Conservation (phyloP, 2,113 vertebrate genomes). For the Psilopsiagon aymara region DNA sequence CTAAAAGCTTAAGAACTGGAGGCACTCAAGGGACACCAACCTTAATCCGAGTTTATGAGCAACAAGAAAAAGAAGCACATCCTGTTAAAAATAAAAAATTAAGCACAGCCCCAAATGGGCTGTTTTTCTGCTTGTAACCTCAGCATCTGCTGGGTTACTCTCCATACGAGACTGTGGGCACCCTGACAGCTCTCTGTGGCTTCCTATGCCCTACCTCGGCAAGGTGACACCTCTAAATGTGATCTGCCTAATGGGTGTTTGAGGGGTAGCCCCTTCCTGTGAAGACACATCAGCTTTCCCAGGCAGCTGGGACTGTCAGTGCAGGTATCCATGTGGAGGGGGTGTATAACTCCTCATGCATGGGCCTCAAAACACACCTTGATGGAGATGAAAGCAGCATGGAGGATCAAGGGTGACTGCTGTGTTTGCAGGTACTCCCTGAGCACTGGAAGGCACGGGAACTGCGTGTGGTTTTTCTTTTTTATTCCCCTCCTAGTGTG, state of each 20-base stretch:
- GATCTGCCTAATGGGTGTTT: fast-evolving
- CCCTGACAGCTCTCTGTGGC: not conserved
- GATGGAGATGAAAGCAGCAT: not conserved
- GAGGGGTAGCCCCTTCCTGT: not conserved
- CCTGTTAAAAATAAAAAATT: constrained; percentile 23
- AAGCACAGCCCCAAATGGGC: not conserved
- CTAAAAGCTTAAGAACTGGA: constrained; percentile 12
- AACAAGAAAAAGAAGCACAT: constrained; percentile 15
- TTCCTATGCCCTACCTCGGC: not conserved
- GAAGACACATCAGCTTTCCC: not conserved
- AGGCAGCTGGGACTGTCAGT: not conserved
- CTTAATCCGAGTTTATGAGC: constrained; percentile 18
- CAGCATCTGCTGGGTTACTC: not conserved
- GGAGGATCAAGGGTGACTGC: not conserved
- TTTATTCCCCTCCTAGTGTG: not conserved
- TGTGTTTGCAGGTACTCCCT: not conserved
- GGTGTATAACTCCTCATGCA: fast-evolving
- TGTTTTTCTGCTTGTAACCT: not conserved
- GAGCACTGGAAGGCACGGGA: fast-evolving
- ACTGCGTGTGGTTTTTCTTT: not conserved
- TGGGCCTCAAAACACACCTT: not conserved
- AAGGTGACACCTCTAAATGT: not conserved
- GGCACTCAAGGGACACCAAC: not conserved
- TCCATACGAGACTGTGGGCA: not conserved
- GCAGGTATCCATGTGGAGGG: not conserved